Conservation (phyloP, 2,113 vertebrate species). For the Dasyornis broadbenti region DNA sequence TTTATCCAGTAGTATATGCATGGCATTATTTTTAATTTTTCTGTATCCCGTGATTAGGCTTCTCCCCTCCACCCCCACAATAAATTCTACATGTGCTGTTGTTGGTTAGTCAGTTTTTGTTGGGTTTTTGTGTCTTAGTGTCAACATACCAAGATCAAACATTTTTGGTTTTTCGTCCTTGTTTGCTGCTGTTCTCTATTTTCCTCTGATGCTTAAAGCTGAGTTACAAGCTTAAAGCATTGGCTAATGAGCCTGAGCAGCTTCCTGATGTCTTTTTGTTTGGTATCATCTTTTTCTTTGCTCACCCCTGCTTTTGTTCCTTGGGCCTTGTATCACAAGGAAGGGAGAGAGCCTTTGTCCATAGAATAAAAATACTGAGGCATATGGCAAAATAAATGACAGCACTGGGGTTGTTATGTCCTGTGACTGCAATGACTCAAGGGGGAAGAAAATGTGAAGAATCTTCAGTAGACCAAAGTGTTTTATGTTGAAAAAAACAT, state of each 20-base stretch:
- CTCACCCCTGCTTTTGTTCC: not conserved
- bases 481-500: not conserved
- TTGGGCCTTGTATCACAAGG: not conserved
- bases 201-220: not conserved
- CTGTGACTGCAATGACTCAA: not conserved
- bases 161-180: not conserved
- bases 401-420: not conserved
- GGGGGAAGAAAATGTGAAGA: not conserved
- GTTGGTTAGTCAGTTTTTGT: not conserved
- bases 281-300: not conserved
- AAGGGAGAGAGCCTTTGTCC: not conserved
- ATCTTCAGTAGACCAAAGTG: not conserved
- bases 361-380: not conserved
- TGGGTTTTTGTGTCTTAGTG: not conserved
- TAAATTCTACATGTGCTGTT: not conserved
- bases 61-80: accelerated
- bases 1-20: not conserved
- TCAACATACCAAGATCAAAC: not conserved
- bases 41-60: not conserved
- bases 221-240: not conserved
- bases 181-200: not conserved
- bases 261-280: not conserved
- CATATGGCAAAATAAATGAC: not conserved
- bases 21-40: not conserved
- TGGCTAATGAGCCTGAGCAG: not conserved